Evolutionary conservation across 2,113 vertebrate species (phyloP).

Genomic region (Tragelaphus scriptus): DNA sequence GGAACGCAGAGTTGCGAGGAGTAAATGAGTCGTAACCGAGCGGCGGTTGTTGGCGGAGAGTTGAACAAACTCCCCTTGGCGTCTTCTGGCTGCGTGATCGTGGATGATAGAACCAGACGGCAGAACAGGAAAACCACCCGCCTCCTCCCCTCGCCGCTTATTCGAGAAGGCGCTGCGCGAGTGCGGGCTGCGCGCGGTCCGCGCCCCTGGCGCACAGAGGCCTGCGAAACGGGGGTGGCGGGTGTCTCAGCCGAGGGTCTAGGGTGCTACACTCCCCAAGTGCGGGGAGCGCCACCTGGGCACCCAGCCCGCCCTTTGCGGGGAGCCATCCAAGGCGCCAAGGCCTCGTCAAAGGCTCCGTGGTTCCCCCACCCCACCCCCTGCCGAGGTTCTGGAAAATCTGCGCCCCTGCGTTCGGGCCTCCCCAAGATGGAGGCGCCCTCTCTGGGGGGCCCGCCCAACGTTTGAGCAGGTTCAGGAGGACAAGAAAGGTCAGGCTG

Average conservation of each 20-base stretch:
- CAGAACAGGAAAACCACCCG: not conserved
- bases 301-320: not conserved
- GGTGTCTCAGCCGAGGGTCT: not conserved
- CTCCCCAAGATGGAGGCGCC: fast-evolving
- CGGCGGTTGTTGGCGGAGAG: not conserved
- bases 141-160: fast-evolving
- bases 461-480: not conserved
- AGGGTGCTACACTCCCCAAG: fast-evolving
- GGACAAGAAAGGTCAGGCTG: not conserved
- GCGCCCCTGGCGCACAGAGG: too few relatives aligned
- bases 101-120: not conserved
- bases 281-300: fast-evolving
- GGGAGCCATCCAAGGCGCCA: not conserved
- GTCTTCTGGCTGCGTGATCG: not conserved
- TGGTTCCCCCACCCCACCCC: not conserved
- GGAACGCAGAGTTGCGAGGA: not conserved
- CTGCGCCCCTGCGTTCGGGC: fast-evolving
- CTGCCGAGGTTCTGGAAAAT: not conserved
- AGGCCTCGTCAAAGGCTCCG: not conserved
- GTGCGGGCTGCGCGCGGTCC: too few relatives aligned
- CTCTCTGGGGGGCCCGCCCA: fast-evolving
- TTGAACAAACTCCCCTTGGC: not conserved
- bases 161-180: fast-evolving
- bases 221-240: fast-evolving
- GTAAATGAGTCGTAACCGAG: not conserved